Evolutionary conservation across 2,113 vertebrate species (phyloP).

Genomic region (Litocranius walleri): DNA sequence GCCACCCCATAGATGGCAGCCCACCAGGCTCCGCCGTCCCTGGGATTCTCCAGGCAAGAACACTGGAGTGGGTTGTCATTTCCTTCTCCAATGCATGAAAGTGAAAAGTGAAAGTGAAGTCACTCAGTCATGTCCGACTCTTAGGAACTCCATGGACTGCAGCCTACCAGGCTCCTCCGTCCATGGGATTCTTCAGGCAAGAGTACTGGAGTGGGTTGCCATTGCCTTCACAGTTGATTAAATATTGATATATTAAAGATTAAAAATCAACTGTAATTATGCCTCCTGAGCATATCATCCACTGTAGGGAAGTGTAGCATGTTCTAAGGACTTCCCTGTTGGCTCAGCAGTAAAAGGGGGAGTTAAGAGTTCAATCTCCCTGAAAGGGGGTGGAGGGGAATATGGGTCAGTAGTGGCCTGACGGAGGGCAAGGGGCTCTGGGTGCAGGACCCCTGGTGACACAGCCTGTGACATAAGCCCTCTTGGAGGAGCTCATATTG

Average conservation of each 20-base stretch:
- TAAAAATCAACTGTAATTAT: neutral
- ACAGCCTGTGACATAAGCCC: neutral
- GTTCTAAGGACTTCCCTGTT: neutral
- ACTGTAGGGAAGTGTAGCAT: neutral
- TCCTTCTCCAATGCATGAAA: too few species aligned
- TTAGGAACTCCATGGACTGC: too few species aligned
- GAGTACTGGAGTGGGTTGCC: too few species aligned
- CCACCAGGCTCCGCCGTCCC: too few species aligned
- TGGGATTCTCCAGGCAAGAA: too few species aligned
- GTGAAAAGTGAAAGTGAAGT: too few species aligned
- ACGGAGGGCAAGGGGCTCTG: neutral
- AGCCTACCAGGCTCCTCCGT: too few species aligned
- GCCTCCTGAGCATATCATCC: neutral
- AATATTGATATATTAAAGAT: neutral
- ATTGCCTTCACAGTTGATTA: neutral
- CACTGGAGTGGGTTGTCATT: too few species aligned
- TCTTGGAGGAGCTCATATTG: neutral
- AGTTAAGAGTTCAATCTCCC: neutral
- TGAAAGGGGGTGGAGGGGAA: rapidly evolving
- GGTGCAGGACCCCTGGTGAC: neutral
- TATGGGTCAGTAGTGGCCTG: neutral
- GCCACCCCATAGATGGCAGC: too few species aligned
- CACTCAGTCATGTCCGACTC: too few species aligned
- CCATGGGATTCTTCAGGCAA: too few species aligned
- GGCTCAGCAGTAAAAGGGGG: neutral